Conservation (phyloP, 1,140 invertebrate genomes). For the Drosophila pallidifrons region DNA sequence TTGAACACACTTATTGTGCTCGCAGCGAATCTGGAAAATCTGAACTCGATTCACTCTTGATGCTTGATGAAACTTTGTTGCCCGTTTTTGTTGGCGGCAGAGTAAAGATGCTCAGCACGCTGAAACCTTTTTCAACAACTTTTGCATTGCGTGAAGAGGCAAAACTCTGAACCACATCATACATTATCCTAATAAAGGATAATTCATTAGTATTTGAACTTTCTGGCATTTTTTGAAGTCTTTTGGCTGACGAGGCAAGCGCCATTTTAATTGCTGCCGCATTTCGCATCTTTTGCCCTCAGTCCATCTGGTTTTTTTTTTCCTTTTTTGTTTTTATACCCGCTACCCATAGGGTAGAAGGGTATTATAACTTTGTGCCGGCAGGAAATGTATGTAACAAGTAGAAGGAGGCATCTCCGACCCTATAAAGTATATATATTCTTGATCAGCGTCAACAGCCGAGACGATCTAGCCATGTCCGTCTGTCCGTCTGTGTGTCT, state of each 20-base stretch:
- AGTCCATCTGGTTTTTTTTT: neutral
- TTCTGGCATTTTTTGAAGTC: constrained; percentile 83
- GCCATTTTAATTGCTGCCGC: constrained; percentile 72
- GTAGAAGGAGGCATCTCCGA: too few species aligned
- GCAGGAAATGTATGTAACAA: too few species aligned
- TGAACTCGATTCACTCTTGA: neutral
- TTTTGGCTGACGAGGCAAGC: constrained; percentile 70
- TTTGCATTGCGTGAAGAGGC: constrained; percentile 39
- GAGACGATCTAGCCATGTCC: too few species aligned
- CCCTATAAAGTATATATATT: too few species aligned
- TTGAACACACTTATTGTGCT: constrained; percentile 24
- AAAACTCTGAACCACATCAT: constrained; percentile 84
- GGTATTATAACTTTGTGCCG: too few species aligned
- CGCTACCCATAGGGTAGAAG: too few species aligned
- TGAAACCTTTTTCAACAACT: constrained; percentile 68
- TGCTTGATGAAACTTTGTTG: neutral
- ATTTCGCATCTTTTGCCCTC: constrained; percentile 22
- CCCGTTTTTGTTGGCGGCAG: constrained; percentile 2
- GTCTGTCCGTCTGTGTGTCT: too few species aligned
- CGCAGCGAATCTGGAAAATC: neutral
- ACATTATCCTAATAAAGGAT: constrained; percentile 85
- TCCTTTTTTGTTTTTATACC: too few species aligned
- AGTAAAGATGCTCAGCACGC: constrained; percentile 33
- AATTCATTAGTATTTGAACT: constrained; percentile 85
- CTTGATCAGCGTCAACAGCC: too few species aligned